A percentile compares a stretch with the other conserved stretches of the same genome.
Conservation (phyloP, 1,140 invertebrate genomes). For the Drosophila kikkawai region DNA sequence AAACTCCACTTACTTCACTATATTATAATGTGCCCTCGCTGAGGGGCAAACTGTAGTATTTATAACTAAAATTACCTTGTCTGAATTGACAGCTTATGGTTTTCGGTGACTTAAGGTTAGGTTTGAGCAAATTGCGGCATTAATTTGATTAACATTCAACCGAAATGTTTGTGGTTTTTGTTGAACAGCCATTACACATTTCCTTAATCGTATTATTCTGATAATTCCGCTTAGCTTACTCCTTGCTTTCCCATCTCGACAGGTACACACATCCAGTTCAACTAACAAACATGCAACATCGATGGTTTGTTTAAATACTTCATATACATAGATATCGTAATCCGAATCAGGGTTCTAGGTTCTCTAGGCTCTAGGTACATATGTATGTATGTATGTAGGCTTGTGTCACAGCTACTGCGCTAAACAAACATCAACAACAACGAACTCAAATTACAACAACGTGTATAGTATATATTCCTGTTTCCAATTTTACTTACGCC, state of each 20-base stretch:
- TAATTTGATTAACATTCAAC: slow-evolving; percentile 17
- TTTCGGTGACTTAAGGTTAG: slow-evolving; percentile 36
- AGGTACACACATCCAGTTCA: slow-evolving; percentile 66
- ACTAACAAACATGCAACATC: slow-evolving; percentile 56
- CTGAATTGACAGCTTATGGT: slow-evolving; percentile 68
- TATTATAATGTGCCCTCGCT: slow-evolving; percentile 6
- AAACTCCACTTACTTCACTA: slow-evolving; percentile 44
- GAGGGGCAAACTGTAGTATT: slow-evolving; percentile 4
- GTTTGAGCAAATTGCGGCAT: slow-evolving; percentile 62
- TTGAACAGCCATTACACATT: slow-evolving; percentile 75
- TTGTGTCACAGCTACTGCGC: slow-evolving; percentile 76
- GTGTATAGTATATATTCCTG: slow-evolving; percentile 65
- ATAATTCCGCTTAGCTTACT: slow-evolving; percentile 32
- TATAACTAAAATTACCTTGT: slow-evolving; percentile 53
- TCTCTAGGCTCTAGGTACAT: slow-evolving; percentile 41
- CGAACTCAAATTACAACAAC: slow-evolving; percentile 59
- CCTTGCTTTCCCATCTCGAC: slow-evolving; percentile 28
- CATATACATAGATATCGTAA: slow-evolving; percentile 28
- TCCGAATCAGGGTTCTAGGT: slow-evolving; percentile 52
- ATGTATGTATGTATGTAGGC: slow-evolving; percentile 46
- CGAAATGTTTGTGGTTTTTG: slow-evolving; percentile 36
- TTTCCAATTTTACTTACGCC: slow-evolving; percentile 56
- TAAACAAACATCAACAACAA: slow-evolving; percentile 70
- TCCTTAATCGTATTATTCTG: slow-evolving; percentile 64
- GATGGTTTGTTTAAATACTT: slow-evolving; percentile 18